These are phyloP conservation scores for Peromyscus attwateri DNA, from an alignment of 2,797 vertebrate genomes.

Conservation along the genomic window DNA sequence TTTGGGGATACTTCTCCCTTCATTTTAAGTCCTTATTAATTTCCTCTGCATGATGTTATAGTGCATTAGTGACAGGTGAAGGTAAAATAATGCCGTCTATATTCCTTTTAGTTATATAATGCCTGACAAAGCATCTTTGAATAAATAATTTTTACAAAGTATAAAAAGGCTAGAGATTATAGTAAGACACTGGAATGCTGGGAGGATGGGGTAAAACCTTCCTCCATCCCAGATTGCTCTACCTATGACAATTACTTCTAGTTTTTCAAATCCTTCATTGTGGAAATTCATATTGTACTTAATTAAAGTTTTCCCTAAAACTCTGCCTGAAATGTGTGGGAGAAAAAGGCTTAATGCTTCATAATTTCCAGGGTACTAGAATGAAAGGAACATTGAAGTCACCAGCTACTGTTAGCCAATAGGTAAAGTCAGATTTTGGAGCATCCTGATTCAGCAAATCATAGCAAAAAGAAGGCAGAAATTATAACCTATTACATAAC, in stretches of 20 bases:
- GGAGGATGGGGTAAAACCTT: not conserved
- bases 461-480: slow-evolving; percentile 1
- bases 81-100: slow-evolving; percentile 1
- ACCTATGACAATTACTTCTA: not conserved
- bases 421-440: slow-evolving; percentile 13
- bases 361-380: slow-evolving; percentile 6
- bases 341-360: not conserved
- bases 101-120: not conserved
- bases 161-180: not conserved
- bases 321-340: not conserved
- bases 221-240: not conserved
- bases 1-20: not conserved
- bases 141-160: not conserved
- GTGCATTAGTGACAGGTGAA: not conserved
- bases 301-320: not conserved
- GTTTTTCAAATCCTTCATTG: not conserved
- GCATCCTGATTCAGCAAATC: not conserved
- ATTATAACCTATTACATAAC: not conserved
- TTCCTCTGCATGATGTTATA: not conserved
- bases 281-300: not conserved
- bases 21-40: not conserved
- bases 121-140: slow-evolving; percentile 22
- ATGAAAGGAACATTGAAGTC: not conserved
- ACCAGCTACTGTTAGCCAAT: not conserved
- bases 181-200: not conserved